These are phyloP conservation scores for Brachirus orientalis DNA, from an alignment of 2,113 vertebrate species.

Conservation along the genomic window DNA sequence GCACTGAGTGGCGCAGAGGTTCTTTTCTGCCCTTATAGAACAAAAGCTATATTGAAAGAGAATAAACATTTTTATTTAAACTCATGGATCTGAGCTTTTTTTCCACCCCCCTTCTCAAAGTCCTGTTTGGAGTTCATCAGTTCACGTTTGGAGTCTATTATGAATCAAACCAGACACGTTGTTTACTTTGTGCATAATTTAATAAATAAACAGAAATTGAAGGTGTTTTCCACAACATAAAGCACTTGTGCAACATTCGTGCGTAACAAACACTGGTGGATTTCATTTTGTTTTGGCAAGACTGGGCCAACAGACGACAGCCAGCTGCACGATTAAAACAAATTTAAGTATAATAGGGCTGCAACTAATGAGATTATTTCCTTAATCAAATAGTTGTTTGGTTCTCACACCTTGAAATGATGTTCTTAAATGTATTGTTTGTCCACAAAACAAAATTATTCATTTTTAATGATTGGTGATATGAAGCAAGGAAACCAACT, in stretches of 20 bases:
- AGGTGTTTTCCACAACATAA: constrained; percentile 65
- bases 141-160: too few relatives aligned
- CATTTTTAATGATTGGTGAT: too few relatives aligned
- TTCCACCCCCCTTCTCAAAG: constrained; percentile 5
- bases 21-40: constrained; percentile 81
- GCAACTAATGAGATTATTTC: too few relatives aligned
- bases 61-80: constrained; percentile 84
- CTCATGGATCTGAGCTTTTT: constrained; percentile 15
- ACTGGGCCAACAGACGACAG: too few relatives aligned
- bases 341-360: too few relatives aligned
- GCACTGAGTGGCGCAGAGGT: constrained; percentile 79
- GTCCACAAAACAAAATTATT: too few relatives aligned
- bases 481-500: too few relatives aligned
- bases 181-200: constrained; percentile 51
- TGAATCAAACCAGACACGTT: not conserved
- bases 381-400: too few relatives aligned
- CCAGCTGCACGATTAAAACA: too few relatives aligned
- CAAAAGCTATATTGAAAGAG: constrained; percentile 83
- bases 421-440: too few relatives aligned
- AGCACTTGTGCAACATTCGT: constrained; percentile 77
- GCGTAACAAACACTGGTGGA: constrained; percentile 61
- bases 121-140: too few relatives aligned
- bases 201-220: constrained; percentile 73
- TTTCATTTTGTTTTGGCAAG: constrained; percentile 24
- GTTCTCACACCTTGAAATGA: too few relatives aligned